These are phyloP conservation scores for Schizothorax lantsangensis DNA, from an alignment of 2,797 vertebrate species.

Conservation along the genomic window DNA sequence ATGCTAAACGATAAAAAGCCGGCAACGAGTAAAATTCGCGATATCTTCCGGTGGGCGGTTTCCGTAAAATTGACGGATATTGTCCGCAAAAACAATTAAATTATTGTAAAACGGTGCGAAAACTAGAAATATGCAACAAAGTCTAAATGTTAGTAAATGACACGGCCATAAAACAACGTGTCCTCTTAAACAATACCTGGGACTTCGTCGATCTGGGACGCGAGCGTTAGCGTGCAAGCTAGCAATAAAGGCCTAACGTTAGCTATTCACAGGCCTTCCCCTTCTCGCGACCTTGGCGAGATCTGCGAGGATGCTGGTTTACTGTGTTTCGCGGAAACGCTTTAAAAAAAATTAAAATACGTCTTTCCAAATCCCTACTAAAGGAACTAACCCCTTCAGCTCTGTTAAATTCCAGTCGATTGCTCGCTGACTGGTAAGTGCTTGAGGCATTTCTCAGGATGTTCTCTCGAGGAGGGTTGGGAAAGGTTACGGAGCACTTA, in stretches of 20 bases:
- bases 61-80: neutral
- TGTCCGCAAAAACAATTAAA: neutral
- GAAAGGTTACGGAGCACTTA: constrained; percentile 39
- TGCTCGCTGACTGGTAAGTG: too few relatives aligned
- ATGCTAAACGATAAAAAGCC: neutral
- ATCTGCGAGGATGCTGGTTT: neutral
- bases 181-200: constrained; percentile 23
- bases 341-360: neutral
- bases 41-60: constrained; percentile 22
- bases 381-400: neutral
- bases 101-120: neutral
- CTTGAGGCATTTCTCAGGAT: neutral
- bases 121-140: fast-evolving
- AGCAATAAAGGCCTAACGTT: constrained; percentile 10
- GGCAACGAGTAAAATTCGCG: neutral
- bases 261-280: constrained; percentile 50
- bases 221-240: constrained; percentile 30
- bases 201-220: neutral
- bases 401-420: neutral
- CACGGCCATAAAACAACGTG: too few relatives aligned
- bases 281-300: constrained; percentile 78
- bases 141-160: neutral
- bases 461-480: neutral
- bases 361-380: fast-evolving
- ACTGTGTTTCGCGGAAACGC: neutral